Evolutionary conservation across 2,888 invertebrate genomes (phyloP), one percentile per base, ranked within the genome.

Genomic region (Pantelozetes paolii): DNA sequence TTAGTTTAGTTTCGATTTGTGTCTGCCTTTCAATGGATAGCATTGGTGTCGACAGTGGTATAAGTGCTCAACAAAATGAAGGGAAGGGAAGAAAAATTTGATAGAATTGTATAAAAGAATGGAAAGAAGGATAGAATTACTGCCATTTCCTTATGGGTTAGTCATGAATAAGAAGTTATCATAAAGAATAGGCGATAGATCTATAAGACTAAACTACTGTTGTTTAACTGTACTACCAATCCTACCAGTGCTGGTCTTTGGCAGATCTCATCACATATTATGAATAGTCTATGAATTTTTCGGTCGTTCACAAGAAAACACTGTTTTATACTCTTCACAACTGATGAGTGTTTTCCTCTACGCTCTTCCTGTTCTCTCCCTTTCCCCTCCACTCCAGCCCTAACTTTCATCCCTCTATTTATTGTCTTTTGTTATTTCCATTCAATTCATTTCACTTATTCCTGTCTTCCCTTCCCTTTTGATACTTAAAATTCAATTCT

Each of bases 141-240:
- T 45, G 50, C 50, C 50, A 50, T 50, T 50, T 50, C 50, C 50
- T 50, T 50, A 50, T 50, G 50, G 50, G 50, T 50, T 50, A 50
- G 20, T 23, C 50, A 50, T 50, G 50, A 50, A 50, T 50, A 50
- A 13, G 6, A 50, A 50, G 23, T 50, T 50, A 50, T 50, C 50
- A 45, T 45, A 45, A 45, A 45, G 20, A 8, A n/a, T 50, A 50
- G 20, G 50, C n/a, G 15, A 20, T 50, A 50, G 20, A 23, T 23
- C n/a, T 50, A 50, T 3, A 50, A 20, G 45, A n/a, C 3, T 50
- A 50, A 20, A n/a, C 13, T 13, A 6, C 18, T 13, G 45, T 45
- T 45, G 13, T 9, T 6, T 2, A 23, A 1, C 50, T 6, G 50
- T 23, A 15, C 50, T 20, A 15, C 45, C 45, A 45, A 15, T 45